phyloP scores from a whole-genome alignment of 2,113 vertebrate species.

The Monarcha castaneiventris region DNA sequence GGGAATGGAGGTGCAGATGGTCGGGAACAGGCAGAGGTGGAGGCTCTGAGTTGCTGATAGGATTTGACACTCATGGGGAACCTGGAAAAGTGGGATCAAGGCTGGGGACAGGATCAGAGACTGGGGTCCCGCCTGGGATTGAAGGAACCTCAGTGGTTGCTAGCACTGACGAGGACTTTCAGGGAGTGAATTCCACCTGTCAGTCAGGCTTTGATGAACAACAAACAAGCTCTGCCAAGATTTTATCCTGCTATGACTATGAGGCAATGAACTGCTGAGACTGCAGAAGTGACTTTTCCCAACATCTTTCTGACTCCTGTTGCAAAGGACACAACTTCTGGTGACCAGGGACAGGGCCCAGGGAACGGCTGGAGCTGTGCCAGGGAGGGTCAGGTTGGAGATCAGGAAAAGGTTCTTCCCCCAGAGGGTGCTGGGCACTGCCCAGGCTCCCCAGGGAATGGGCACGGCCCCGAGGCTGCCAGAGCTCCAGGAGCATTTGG shows the following conservation, averaged over 20 bases:
- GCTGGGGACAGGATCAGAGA: not conserved
- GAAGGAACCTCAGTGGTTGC: not conserved
- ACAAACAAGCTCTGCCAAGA: not conserved
- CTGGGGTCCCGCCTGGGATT: not conserved
- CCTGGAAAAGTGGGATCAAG: not conserved
- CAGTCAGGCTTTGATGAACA: not conserved
- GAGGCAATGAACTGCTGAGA: not conserved
- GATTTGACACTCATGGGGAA: not conserved
- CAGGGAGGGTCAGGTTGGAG: not conserved
- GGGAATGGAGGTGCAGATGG: not conserved
- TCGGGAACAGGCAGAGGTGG: not conserved
- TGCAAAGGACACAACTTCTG: not conserved
- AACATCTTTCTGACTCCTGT: not conserved
- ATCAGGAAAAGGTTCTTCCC: not conserved
- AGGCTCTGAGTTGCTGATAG: not conserved
- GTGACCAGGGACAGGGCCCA: not conserved
- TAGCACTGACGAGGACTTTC: constrained; percentile 38
- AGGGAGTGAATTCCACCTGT: not conserved
- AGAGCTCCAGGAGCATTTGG: not conserved
- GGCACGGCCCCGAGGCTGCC: not conserved
- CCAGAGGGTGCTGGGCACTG: not conserved
- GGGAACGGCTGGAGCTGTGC: accelerated
- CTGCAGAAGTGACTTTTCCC: not conserved
- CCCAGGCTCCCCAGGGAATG: not conserved
- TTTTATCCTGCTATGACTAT: not conserved